Evolutionary conservation across 2,113 vertebrate species (phyloP).

Genomic region (Gymnarchus niloticus): DNA sequence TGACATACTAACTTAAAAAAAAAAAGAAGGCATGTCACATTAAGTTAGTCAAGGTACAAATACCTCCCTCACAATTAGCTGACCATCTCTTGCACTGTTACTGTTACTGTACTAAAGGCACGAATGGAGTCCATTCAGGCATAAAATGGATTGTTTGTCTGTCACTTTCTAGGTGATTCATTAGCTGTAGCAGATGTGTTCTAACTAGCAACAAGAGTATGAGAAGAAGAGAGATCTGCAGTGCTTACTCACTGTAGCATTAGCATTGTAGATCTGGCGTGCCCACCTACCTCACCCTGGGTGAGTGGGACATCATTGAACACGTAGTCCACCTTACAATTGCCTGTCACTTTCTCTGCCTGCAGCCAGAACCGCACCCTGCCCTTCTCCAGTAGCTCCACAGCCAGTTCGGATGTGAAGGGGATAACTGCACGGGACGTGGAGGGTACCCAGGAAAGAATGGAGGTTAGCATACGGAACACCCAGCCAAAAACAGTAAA

Average conservation of each 20-base stretch:
- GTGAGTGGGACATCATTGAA: constrained; percentile 85
- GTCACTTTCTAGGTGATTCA: neutral
- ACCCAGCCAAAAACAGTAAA: neutral
- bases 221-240: neutral
- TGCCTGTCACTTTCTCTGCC: constrained; percentile 78
- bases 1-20: too few relatives aligned
- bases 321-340: constrained; percentile 79
- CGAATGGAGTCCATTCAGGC: neutral
- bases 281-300: constrained; percentile 72
- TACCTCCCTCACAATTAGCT: too few relatives aligned
- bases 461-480: neutral
- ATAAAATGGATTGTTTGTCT: neutral
- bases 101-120: too few relatives aligned
- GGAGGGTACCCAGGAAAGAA: neutral
- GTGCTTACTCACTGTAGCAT: neutral
- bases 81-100: too few relatives aligned
- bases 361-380: constrained; percentile 92
- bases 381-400: constrained; percentile 93
- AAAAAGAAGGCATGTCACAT: too few relatives aligned
- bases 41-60: too few relatives aligned
- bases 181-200: neutral
- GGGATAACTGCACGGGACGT: constrained; percentile 71
- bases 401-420: constrained; percentile 77
- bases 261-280: neutral
- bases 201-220: neutral